Base-by-base conservation (phyloP, 37 sponge, comb jelly and placozoan species). In the Halisarca cf. caerulea region DNA sequence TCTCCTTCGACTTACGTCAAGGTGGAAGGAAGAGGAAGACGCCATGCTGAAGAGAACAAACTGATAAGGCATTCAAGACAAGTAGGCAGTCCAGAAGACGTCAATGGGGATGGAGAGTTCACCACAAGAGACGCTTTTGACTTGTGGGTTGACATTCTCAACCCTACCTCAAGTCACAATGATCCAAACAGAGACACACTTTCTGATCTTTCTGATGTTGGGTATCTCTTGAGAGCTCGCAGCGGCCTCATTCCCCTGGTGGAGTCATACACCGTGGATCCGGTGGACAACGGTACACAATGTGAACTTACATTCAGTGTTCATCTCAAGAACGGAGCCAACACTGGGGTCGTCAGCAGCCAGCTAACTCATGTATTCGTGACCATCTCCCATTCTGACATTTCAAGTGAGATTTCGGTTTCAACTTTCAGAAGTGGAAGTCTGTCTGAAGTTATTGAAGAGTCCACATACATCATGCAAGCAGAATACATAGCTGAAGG, bases 121-220 rank as follows among this genome's bases (percentile, higher is more conserved):
- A 9, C 38, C 36, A 37, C 36, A 25, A 33, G 1, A 40, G 77
- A 74, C 44, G 38, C 77, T 23, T 37, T 74, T 44, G 25, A 74
- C 42, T 44, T 74, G 23, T 74, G 77, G 77, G 9, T 25, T 33
- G 11, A 74, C 24, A 2, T 74, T 1, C 42, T 74, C 24, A n/a
- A 39, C 23, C 69, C 33, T 30, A 17, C 77, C 20, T 2, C 77
- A 74, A 40, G 44, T 0, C 11, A 21, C 24, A 43, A 1, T 2
- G 77, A 74, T 25, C 77, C 77, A 17, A 74, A 74, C 77, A 74
- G 11, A 40, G 77, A 74, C 24, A 37, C 43, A 23, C 2, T 41
- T 21, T 11, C 36, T 17, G 45, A 74, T 23, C 2, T 38, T 21
- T 0, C 15, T n/a, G 77, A 74, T 41, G 45, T 74, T 38, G 43